These are phyloP conservation scores for Calonectris borealis DNA, from an alignment of 2,113 vertebrate species.

Conservation along the genomic window DNA sequence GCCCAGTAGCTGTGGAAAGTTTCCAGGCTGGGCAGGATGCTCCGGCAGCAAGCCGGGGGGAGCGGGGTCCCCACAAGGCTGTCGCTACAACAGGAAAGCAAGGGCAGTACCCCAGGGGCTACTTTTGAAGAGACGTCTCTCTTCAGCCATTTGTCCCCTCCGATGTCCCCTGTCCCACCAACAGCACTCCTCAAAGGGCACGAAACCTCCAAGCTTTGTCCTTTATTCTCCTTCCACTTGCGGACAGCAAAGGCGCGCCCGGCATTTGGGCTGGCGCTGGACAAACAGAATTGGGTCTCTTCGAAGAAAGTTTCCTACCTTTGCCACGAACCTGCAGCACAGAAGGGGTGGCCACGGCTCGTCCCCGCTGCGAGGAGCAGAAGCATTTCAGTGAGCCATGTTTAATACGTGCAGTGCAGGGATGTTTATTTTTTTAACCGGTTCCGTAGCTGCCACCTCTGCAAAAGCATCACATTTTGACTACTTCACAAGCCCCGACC, in stretches of 20 bases:
- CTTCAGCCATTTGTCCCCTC: not conserved
- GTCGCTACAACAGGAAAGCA: not conserved
- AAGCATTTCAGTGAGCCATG: not conserved
- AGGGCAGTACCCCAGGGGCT: not conserved
- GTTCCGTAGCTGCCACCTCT: not conserved
- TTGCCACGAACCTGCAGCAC: not conserved
- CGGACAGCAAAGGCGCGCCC: not conserved
- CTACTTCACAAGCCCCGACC: not conserved
- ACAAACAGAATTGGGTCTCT: not conserved
- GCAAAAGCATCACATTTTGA: not conserved
- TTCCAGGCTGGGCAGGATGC: not conserved
- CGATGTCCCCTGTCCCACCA: not conserved
- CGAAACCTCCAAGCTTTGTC: rapidly evolving
- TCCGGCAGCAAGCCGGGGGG: rapidly evolving
- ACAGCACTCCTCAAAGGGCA: not conserved
- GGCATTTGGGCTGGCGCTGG: not conserved
- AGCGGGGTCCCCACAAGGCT: not conserved
- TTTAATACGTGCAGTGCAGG: rapidly evolving
- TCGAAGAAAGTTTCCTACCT: not conserved
- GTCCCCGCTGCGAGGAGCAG: not conserved
- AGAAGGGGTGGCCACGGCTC: not conserved
- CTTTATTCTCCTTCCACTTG: not conserved
- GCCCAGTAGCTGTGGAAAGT: not conserved
- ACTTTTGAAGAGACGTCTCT: not conserved
- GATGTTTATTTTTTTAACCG: not conserved